Evolutionary conservation across 2,888 invertebrate species (phyloP).

Genomic region (Andrena dorsata): DNA sequence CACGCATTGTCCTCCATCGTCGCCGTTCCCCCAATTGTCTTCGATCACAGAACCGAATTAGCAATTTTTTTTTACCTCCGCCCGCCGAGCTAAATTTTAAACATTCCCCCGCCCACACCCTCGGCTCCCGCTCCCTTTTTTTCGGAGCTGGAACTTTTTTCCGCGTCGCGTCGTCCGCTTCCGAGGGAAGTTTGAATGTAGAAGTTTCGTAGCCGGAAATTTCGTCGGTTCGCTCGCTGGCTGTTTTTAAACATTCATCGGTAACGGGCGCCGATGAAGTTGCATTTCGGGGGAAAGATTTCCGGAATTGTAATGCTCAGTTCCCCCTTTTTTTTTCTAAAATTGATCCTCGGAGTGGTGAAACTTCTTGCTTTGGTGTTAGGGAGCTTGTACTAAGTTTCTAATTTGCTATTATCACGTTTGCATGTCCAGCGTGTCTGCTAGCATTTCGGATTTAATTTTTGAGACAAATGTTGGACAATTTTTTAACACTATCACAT

Average conservation of each 20-base stretch:
- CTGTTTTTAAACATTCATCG: constrained; percentile 11
- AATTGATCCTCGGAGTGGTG: not conserved
- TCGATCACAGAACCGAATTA: constrained; percentile 53
- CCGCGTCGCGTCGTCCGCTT: constrained; percentile 7
- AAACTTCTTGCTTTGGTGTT: not conserved
- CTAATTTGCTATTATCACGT: no score
- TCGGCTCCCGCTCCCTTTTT: not conserved
- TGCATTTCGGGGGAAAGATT: constrained; percentile 11
- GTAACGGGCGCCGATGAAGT: constrained; percentile 1
- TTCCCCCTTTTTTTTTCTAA: not conserved
- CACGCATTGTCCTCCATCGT: constrained; percentile 56
- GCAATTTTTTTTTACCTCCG: constrained; percentile 9
- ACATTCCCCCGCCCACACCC: constrained; percentile 9
- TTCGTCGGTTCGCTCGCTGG: not conserved
- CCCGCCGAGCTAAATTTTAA: not conserved
- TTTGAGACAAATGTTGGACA: no score
- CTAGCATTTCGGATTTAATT: no score
- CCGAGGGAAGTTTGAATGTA: constrained; percentile 19
- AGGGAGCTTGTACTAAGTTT: not conserved
- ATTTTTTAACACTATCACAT: no score
- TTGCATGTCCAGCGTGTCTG: no score
- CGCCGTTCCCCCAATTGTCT: constrained; percentile 56
- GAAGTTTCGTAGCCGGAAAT: constrained; percentile 25
- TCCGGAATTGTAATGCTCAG: not conserved
- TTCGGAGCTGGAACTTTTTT: constrained; percentile 13